These are phyloP conservation scores for Charina bottae DNA, from an alignment of 2,113 vertebrate species.

Conservation along the genomic window DNA sequence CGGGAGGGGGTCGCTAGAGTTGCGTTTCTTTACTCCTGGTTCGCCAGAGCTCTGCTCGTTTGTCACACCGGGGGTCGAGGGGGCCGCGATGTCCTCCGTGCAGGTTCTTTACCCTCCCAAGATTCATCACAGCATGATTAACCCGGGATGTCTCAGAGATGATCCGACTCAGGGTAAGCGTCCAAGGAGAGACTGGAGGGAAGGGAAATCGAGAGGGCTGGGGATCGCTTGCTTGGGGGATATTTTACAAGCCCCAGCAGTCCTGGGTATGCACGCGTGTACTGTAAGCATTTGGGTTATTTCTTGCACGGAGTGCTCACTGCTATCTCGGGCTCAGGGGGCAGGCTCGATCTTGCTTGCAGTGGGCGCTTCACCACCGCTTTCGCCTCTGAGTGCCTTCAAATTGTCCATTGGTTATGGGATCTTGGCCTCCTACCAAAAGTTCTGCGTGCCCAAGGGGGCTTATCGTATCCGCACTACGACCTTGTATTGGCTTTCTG, in stretches of 20 bases:
- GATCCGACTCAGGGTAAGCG: conserved; percentile 40
- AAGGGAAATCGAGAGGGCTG: not conserved
- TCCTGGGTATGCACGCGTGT: no score
- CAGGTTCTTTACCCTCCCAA: conserved; percentile 51
- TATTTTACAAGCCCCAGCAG: not conserved
- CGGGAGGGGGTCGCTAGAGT: not conserved
- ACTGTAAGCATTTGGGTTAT: not conserved
- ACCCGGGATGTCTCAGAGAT: conserved; percentile 46
- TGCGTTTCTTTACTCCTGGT: not conserved
- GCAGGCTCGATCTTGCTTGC: not conserved
- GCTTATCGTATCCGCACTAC: no score
- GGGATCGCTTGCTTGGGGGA: not conserved
- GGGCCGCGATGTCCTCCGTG: conserved; percentile 41
- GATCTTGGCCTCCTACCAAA: not conserved
- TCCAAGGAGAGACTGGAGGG: not conserved
- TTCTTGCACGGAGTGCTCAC: no score
- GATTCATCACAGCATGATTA: conserved; percentile 48
- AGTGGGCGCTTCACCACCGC: not conserved
- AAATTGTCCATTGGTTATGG: not conserved
- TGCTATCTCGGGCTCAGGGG: not conserved
- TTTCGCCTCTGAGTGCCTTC: no score
- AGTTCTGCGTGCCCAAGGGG: not conserved
- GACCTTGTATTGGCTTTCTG: not conserved
- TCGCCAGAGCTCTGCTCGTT: not conserved
- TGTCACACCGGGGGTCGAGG: not conserved